phyloP scores from a whole-genome alignment of 2,113 vertebrate species.

The Willisornis vidua region DNA sequence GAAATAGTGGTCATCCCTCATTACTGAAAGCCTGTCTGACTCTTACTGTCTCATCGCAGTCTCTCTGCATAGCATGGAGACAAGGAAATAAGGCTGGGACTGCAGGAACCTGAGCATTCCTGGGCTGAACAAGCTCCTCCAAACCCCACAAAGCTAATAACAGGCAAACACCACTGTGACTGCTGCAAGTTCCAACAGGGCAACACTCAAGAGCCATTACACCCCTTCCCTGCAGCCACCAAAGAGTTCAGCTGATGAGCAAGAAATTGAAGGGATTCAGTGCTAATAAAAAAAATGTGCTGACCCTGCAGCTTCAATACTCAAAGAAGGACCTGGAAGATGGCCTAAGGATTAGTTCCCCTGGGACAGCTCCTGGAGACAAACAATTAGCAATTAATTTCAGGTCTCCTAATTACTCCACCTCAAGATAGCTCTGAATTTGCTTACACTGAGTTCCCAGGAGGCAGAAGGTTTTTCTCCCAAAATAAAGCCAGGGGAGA shows the following conservation, averaged over 20 bases:
- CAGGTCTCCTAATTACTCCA: background rate
- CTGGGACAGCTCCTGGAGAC: background rate
- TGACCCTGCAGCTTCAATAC: background rate
- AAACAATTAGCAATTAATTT: background rate
- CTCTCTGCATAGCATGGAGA: background rate
- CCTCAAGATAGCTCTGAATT: background rate
- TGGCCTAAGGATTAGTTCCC: background rate
- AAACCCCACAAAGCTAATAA: background rate
- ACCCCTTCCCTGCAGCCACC: background rate
- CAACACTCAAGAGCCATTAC: background rate
- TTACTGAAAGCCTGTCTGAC: background rate
- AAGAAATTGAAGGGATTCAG: background rate
- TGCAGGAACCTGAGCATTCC: background rate
- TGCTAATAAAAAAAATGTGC: background rate
- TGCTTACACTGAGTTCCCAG: background rate
- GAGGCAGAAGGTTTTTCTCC: background rate
- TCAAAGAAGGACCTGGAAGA: background rate
- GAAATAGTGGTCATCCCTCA: background rate
- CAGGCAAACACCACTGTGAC: background rate
- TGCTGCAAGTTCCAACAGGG: background rate
- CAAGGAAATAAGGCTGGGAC: background rate
- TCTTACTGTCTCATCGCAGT: background rate
- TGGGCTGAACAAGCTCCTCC: background rate
- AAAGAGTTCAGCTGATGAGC: background rate
- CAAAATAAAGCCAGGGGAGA: background rate